Base-by-base conservation (phyloP, 2,888 invertebrate genomes). In the Helleia helle region DNA sequence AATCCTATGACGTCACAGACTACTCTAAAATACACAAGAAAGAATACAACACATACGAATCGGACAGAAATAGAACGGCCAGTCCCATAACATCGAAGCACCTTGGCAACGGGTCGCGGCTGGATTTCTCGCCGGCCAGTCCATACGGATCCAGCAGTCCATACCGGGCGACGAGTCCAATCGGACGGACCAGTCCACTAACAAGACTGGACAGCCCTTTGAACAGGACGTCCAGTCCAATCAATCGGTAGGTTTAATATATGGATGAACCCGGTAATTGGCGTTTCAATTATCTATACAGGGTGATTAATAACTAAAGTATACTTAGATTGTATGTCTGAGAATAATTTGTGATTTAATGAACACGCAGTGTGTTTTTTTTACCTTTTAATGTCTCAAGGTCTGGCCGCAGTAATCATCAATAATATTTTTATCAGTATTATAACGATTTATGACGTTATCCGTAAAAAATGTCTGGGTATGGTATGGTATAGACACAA, bases 151-250 rank as follows among this genome's bases (percentile, higher is more conserved):
- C 54, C 53, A 77, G 62, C 58, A 86, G 65, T 56, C 85, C 56
- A 15, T 64, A 43, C 62, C 72, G 50, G 63, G 74, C 59, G 55
- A 80, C 73, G 46, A 88, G 75, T 58, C 88, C 68, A 2, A 65
- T 74, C 59, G 87, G 60, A 53, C 85, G 72, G 57, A 86, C 87
- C 2, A 88, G 88, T 53, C 88, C 89, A 3, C 73, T 88, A 46
- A 68, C 84, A 39, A 86, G 87, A 50, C 84, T 73, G 53, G 74
- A 80, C 42, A 83, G 79, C 51, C 83, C 84, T 48, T 65, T 85
- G 52, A 86, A 87, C 48, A 83, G 87, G 39, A 86, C 81, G 1
- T 73, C 81, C 34, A 88, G 88, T 50, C 88, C 88, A 56, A 80
- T 81, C 63, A 81, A 81, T 66, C 80, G 83, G 84, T 83, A 60